Evolutionary conservation across 2,888 invertebrate species (phyloP), one percentile per base, ranked within the genome.

Genomic region (Amblyjoppa proteus): DNA sequence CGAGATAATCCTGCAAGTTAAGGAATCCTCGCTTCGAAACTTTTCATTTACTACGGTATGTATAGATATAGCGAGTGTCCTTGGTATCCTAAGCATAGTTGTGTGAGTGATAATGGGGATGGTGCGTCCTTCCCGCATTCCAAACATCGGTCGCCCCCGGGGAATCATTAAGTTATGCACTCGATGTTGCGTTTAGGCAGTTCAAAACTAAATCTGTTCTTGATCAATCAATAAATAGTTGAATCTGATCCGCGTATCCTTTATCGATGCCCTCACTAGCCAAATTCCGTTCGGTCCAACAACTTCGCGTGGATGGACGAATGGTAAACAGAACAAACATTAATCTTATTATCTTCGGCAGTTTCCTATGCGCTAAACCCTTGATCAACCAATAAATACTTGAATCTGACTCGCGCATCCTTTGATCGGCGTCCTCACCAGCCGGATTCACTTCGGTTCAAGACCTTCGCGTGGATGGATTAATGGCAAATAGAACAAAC

Each of bases 1-100:
- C 45, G 28, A 69, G 61, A 83, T 75, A 79, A 74, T 83, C 70
- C 20, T 56, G 9, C 69, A 75, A 83, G 61, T 79, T 58, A 49
- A 41, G 56, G 68, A 70, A 71, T 79, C 73, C 70, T 79, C 74
- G 79, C 74, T 75, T 73, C 77, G 41, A 28, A 83, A 83, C 74
- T 83, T 83, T 75, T 79, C 75, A 75, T 79, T 79, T 53, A 53
- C 68, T 68, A 38, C 31, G 16, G 16, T 16, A 6, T 16, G 3
- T 25, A 56, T 38, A 73, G 38, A 74, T 38, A 38, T 73, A 53
- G 2, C 13, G 11, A 49, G 34, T 11, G 20, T 45, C 5, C 25
- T 31, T 16, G 45, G 16, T 38, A 68, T 38, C 1, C 9, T 9
- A 56, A 20, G 20, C 53, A 56, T 56, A 56, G 20, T 56, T 56